A percentile compares a stretch with the other conserved stretches of the same genome.
Evolutionary conservation across 2,113 vertebrate genomes (phyloP).

Genomic region (Prolemur simus): DNA sequence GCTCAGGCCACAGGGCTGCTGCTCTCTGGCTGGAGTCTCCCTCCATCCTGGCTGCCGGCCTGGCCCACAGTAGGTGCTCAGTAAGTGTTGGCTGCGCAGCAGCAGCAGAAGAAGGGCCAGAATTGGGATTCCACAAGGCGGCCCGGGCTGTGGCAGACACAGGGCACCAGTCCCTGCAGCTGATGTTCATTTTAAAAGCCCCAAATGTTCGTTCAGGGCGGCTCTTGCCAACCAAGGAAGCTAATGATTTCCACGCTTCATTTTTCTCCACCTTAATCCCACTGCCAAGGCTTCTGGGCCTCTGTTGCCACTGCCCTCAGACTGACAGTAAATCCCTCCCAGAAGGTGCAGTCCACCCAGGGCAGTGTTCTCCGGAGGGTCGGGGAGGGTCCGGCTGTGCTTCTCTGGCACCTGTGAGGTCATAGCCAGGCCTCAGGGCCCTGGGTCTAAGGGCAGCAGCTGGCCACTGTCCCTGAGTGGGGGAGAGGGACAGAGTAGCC

Average conservation of each 20-base stretch:
- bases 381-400: not conserved
- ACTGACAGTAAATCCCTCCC: conserved; percentile 13
- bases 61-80: conserved; percentile 73
- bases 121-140: conserved; percentile 38
- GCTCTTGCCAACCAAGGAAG: conserved; percentile 70
- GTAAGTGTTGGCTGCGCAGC: conserved; percentile 66
- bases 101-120: not conserved
- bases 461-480: not conserved
- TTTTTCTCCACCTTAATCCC: conserved; percentile 72
- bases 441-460: not conserved
- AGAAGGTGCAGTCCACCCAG: not conserved
- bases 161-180: conserved; percentile 55
- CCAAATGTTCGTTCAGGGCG: conserved; percentile 65
- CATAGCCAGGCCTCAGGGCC: not conserved
- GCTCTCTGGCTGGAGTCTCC: conserved; percentile 65
- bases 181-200: conserved; percentile 74
- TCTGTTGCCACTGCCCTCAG: not conserved
- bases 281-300: conserved; percentile 59
- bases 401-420: not conserved
- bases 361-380: not conserved
- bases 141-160: conserved; percentile 32
- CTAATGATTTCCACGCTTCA: conserved; percentile 72
- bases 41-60: conserved; percentile 65
- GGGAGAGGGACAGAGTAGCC: not conserved
- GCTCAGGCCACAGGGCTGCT: conserved; percentile 48